These are phyloP conservation scores for Craterocephalus amniculus DNA, from an alignment of 2,797 vertebrate genomes.

Conservation along the genomic window DNA sequence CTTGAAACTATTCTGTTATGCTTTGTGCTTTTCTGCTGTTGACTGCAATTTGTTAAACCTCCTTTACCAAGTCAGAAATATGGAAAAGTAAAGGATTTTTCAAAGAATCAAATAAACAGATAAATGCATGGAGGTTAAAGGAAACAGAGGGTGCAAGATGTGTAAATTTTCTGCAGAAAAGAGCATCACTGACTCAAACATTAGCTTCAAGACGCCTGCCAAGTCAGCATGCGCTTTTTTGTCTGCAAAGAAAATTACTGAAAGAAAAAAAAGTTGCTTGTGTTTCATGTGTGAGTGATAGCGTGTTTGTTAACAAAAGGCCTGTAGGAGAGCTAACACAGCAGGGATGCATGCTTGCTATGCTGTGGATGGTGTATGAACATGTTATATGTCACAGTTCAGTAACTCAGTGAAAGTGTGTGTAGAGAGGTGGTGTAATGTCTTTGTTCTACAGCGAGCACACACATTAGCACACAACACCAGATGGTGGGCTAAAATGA, in stretches of 20 bases:
- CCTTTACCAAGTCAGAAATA: not conserved
- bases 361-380: constrained; percentile 32
- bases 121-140: not conserved
- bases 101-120: constrained; percentile 9
- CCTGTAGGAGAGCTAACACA: constrained; percentile 40
- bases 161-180: constrained; percentile 61
- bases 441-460: constrained; percentile 71
- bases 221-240: constrained; percentile 56
- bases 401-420: constrained; percentile 30
- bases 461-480: constrained; percentile 72
- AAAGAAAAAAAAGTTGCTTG: constrained; percentile 17
- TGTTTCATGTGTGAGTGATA: constrained; percentile 25
- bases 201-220: constrained; percentile 48
- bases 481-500: constrained; percentile 78
- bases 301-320: constrained; percentile 14
- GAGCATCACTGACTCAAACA: constrained; percentile 63
- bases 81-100: not conserved
- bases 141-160: not conserved
- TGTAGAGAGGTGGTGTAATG: constrained; percentile 58
- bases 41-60: not conserved
- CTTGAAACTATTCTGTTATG: not conserved
- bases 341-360: constrained; percentile 53
- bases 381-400: constrained; percentile 40
- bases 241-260: constrained; percentile 42
- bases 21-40: not conserved